Evolutionary conservation across 2,888 invertebrate species (phyloP), one percentile per base, ranked within the genome.

Genomic region (Syrista parreyssii): DNA sequence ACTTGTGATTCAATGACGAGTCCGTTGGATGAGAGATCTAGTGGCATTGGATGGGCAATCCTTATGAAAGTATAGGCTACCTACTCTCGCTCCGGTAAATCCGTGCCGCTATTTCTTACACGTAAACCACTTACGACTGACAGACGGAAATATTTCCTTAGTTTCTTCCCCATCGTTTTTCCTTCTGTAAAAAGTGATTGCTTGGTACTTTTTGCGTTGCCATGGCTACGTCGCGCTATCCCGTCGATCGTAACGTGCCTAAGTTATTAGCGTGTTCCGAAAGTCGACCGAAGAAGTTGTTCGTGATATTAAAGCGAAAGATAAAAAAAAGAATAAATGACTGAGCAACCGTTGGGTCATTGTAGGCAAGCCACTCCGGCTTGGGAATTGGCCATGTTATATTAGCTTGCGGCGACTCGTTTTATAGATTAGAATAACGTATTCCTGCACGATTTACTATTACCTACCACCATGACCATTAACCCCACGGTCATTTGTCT

Each of bases 401-500:
- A 6, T 55, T 55, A 55, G 55, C 55, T 55, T 55, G 9, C 23
- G 55, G 55, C 55, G 23, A 23, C 23, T 55, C 55, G 23, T 55
- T 55, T 55, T 15, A 23, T 9, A 55, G 23, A 55, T 23, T 55
- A 55, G 55, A 55, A 55, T 55, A 55, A 55, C 55, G 23, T 55
- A 55, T 23, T 55, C 55, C 55, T 23, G 55, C 55, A 23, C 55
- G 2, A 23, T 55, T 6, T 55, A 23, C 55, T 55, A 2, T 55
- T 55, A 23, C 55, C 55, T 9, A 55, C 55, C 15, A 15, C 55
- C 23, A 23, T 55, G 55, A 55, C 55, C 55, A 55, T 55, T 55
- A 55, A 23, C 55, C 55, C 23, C 55, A 55, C 55, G 55, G 23
- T 55, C 55, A 78, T 82, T 80, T 78, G 77, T 82, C 81, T 79